These are phyloP conservation scores for Bicyclus anynana DNA, from an alignment of 1,140 invertebrate genomes.

Conservation along the genomic window DNA sequence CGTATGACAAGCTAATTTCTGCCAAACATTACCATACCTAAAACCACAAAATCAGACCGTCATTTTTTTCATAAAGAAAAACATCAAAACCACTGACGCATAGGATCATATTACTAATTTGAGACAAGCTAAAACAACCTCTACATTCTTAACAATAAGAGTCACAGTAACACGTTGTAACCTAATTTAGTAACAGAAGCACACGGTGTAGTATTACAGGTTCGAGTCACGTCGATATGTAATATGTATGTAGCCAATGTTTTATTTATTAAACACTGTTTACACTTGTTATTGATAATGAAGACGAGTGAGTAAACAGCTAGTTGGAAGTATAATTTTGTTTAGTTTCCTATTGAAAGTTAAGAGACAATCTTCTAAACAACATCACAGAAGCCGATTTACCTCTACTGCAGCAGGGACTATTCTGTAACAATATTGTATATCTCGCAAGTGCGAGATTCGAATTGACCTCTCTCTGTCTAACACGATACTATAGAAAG, in stretches of 20 bases:
- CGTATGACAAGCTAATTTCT: not conserved
- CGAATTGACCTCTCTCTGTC: too few relatives aligned
- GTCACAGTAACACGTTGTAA: constrained; percentile 19
- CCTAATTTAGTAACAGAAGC: constrained; percentile 50
- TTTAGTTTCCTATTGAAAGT: not conserved
- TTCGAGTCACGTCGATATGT: constrained; percentile 41
- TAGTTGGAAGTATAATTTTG: constrained; percentile 17
- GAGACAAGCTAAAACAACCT: constrained; percentile 26
- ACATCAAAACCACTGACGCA: constrained; percentile 47
- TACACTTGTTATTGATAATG: constrained; percentile 28
- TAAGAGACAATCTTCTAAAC: constrained; percentile 1
- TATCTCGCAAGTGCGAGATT: too few relatives aligned
- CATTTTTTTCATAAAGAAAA: constrained; percentile 30
- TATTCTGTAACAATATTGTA: too few relatives aligned
- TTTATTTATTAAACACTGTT: constrained; percentile 37
- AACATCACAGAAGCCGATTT: too few relatives aligned
- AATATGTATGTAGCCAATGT: constrained; percentile 29
- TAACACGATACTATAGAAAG: too few relatives aligned
- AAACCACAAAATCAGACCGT: constrained; percentile 7
- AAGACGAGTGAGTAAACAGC: constrained; percentile 22
- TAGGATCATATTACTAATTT: constrained; percentile 50
- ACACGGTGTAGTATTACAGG: constrained; percentile 34
- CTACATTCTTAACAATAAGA: constrained; percentile 19
- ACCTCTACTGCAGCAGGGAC: too few relatives aligned
- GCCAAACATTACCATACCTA: not conserved